Evolutionary conservation across 2,888 invertebrate species (phyloP).

Genomic region (Panopea generosa): DNA sequence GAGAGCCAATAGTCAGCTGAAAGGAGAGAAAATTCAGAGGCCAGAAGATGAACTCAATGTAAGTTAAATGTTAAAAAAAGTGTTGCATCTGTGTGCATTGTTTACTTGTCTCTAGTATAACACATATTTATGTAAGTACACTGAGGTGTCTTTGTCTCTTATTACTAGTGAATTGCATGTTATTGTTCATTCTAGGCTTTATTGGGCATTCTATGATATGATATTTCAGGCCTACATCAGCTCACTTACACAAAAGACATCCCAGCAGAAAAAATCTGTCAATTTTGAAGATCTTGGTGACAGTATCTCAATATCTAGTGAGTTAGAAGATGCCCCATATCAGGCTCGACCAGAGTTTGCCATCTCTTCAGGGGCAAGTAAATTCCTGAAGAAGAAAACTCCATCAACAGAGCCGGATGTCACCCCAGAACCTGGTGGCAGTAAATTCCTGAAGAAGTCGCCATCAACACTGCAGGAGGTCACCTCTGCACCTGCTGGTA

Average conservation of each 20-base stretch:
- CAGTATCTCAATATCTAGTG: slow-evolving; percentile 78
- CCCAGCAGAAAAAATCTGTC: slow-evolving; percentile 70
- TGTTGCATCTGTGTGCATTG: too few species aligned
- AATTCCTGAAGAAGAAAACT: slow-evolving; percentile 74
- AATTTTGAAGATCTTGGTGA: slow-evolving; percentile 79
- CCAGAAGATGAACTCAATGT: slow-evolving; percentile 72
- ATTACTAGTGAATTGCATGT: too few species aligned
- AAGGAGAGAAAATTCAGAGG: slow-evolving; percentile 75
- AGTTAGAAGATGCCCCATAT: slow-evolving; percentile 60
- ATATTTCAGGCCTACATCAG: slow-evolving; percentile 75
- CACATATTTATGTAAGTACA: too few species aligned
- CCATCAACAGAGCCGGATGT: slow-evolving; percentile 31
- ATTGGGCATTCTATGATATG: too few species aligned
- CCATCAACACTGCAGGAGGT: slow-evolving; percentile 30
- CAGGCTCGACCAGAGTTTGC: slow-evolving; percentile 48
- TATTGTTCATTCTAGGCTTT: too few species aligned
- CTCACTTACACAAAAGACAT: slow-evolving; percentile 74
- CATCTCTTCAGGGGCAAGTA: slow-evolving; percentile 70
- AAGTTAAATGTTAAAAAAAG: slow-evolving; percentile 15
- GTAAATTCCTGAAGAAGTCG: slow-evolving; percentile 61
- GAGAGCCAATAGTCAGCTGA: slow-evolving; percentile 76
- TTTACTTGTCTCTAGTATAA: too few species aligned
- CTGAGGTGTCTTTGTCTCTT: too few species aligned
- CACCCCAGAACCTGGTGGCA: slow-evolving; percentile 21
- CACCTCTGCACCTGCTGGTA: slow-evolving; percentile 22